Conservation (phyloP, 2,888 invertebrate species). For the Crocallis elinguaria region DNA sequence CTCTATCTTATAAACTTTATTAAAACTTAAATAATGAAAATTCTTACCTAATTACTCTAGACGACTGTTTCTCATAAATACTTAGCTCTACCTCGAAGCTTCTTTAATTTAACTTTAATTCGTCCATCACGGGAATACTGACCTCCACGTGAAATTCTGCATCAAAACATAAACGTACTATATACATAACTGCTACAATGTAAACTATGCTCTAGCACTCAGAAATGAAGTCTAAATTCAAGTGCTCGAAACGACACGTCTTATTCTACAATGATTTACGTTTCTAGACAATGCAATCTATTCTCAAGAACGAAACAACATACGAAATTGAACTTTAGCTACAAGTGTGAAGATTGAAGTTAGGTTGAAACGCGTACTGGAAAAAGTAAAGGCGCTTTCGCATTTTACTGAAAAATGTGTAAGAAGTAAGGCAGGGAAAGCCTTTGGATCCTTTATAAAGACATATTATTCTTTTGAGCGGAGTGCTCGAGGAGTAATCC, state of each 20-base stretch:
- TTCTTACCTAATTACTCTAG: not conserved
- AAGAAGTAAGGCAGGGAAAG: slow-evolving; percentile 78
- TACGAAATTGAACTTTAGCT: slow-evolving; percentile 38
- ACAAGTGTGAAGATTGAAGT: slow-evolving; percentile 42
- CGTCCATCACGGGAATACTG: slow-evolving; percentile 64
- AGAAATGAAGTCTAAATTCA: slow-evolving; percentile 46
- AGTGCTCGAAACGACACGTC: slow-evolving; percentile 46
- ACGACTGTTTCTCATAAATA: not conserved
- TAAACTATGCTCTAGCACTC: slow-evolving; percentile 43
- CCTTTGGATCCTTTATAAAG: slow-evolving; percentile 80
- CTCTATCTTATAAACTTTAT: too few relatives aligned
- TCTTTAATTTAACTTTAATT: slow-evolving; percentile 64
- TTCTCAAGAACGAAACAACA: slow-evolving; percentile 49
- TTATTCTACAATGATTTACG: slow-evolving; percentile 75
- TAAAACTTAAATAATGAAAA: too few relatives aligned
- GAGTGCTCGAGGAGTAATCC: slow-evolving; percentile 76
- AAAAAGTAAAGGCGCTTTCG: slow-evolving; percentile 71
- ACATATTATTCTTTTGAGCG: slow-evolving; percentile 83
- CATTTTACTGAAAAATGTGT: slow-evolving; percentile 82
- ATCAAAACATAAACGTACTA: slow-evolving; percentile 40
- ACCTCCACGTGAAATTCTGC: slow-evolving; percentile 70
- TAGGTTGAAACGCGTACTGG: slow-evolving; percentile 29
- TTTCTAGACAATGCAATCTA: slow-evolving; percentile 81
- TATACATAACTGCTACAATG: slow-evolving; percentile 11
- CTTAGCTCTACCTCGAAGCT: slow-evolving; percentile 6